Evolutionary conservation across 2,797 vertebrate genomes (phyloP).

Genomic region (Lemur catta): DNA sequence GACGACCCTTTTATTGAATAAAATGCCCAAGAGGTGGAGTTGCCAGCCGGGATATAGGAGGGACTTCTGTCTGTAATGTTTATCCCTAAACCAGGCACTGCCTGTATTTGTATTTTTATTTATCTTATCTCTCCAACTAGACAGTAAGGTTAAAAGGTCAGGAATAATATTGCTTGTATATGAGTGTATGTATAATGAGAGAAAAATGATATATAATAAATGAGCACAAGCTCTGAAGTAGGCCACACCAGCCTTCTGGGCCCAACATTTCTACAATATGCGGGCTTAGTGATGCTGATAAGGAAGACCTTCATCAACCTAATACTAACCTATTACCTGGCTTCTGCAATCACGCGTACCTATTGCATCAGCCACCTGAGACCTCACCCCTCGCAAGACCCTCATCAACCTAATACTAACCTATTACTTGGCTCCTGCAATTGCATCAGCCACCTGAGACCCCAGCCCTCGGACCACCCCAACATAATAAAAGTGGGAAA

Average conservation of each 20-base stretch:
- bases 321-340: no score
- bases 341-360: no score
- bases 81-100: not conserved
- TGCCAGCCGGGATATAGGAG: not conserved
- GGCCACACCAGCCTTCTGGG: not conserved
- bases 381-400: no score
- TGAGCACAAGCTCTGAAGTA: constrained; percentile 2
- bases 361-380: no score
- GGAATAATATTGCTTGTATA: not conserved
- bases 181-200: not conserved
- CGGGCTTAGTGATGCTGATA: not conserved
- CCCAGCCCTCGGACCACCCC: no score
- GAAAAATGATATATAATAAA: constrained; percentile 3
- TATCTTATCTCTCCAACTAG: not conserved
- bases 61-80: not conserved
- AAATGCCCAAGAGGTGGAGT: not conserved
- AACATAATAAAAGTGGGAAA: no score
- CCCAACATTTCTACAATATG: not conserved
- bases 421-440: no score
- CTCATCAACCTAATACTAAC: no score
- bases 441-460: no score
- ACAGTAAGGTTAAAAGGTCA: constrained; percentile 6
- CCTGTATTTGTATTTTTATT: not conserved
- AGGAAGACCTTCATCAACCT: no score
- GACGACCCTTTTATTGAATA: not conserved